Evolutionary conservation across 2,888 invertebrate genomes (phyloP), one percentile per base, ranked within the genome.

Genomic region (Alloscopus bannaensis): DNA sequence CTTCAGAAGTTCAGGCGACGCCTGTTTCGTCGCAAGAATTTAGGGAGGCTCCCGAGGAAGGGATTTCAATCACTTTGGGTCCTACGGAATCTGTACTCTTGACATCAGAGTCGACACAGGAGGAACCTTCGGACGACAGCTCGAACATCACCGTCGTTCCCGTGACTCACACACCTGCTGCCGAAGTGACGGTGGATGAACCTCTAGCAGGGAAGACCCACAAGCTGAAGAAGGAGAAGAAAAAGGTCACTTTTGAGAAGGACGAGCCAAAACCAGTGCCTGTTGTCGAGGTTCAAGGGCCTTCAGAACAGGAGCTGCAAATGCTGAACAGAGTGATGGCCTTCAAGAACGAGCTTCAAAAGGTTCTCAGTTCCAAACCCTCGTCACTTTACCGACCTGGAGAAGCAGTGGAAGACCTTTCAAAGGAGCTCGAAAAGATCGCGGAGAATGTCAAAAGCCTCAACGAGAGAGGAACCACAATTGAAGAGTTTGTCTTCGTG

Each of bases 401-500:
- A 0, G 59, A 40, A 28, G 11, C 26, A 8, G 16, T 42, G 6
- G 76, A 60, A 40, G 50, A 71, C 29, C 22, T 76, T 0, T 8
- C 52, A 4, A 52, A 50, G 28, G 71, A 59, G 3, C 70, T 76
- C 8, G 40, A 36, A 18, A 31, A 29, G 4, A 24, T 64, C 4
- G n/a, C 36, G n/a, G 36, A 42, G 2, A 80, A 73, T 36, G 42
- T 36, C 13, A 60, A 62, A n/a, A n/a, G 8, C 11, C n/a, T 72
- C 3, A 47, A 66, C 6, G 42, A 72, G 8, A 66, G 24, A 3
- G 60, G 24, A 45, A 3, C 50, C 13, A 89, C 91, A 62, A 89
- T 88, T 80, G 90, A 91, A 45, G 91, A 94, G 87, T 89, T 90
- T 2, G 88, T 89, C 0, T 88, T 91, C 16, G 91, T 93, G 47